Base-by-base conservation (phyloP, 2,888 invertebrate species). In the Hypselothyrea guttata region DNA sequence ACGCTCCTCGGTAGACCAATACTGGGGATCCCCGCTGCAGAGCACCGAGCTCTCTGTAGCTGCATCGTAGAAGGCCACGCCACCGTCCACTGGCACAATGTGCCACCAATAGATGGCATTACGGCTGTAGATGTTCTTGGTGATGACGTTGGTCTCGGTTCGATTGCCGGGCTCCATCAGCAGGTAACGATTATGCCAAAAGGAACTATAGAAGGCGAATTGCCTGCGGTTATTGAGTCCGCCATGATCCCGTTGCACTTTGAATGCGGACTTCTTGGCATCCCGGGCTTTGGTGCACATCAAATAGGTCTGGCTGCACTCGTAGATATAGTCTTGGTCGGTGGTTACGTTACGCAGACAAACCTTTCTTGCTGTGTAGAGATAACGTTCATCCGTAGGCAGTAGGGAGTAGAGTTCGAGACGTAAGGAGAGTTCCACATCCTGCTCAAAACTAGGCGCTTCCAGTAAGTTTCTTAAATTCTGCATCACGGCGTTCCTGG, bases 231-330 rank as follows among this genome's bases (percentile, higher is more conserved):
- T 65, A 11, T 76, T 65, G 1, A 22, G 12, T 5, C 45, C 52
- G 5, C 42, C 60, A 28, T 59, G 30, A 0, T 63, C 53, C 1
- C 79, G 82, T 15, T 77, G 63, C 9, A 86, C 54, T 2, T 60
- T 46, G 45, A 64, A 86, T 1, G 75, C 61, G 0, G 86, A 84
- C 44, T 71, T 77, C 18, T 84, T 82, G 7, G 70, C 63, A 46
- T 76, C 74, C 1, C 59, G 47, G 0, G 47, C 52, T 54, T 78
- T 83, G 8, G 68, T 84, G 66, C 86, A 86, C 41, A 86, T 75
- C 28, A 86, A 31, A 53, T 75, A 81, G 1, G 87, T 86, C 31
- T 81, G 70, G 2, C 84, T 70, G 12, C 87, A 86, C 51, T 86
- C 86, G 49, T 79, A 79, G 11, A 87, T 57, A 11, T 86, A 86